Evolutionary conservation across 2,113 vertebrate species (phyloP).

Genomic region (Taxidea taxus): DNA sequence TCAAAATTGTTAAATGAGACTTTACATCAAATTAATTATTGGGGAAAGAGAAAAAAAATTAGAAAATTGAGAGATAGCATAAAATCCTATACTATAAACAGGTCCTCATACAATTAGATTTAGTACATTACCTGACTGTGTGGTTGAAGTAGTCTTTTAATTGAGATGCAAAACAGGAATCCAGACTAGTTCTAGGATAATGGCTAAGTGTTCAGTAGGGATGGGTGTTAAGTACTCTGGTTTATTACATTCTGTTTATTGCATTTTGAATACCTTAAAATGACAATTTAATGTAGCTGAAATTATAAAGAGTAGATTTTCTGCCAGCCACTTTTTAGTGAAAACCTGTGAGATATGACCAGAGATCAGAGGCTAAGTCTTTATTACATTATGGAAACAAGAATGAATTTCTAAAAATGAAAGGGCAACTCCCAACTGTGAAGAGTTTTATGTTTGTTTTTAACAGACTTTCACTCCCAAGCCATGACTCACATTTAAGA

Average conservation of each 20-base stretch:
- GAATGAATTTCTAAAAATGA: slow-evolving; percentile 44
- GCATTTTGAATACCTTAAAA: slow-evolving; percentile 53
- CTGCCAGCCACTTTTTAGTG: background rate
- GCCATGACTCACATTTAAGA: slow-evolving; percentile 10
- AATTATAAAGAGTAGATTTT: slow-evolving; percentile 37
- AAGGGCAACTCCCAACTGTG: slow-evolving; percentile 27
- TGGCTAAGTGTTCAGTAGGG: slow-evolving; percentile 4
- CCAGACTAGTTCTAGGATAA: slow-evolving; percentile 22
- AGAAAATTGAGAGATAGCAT: slow-evolving; percentile 14
- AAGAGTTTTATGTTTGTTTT: slow-evolving; percentile 54
- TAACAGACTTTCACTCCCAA: slow-evolving; percentile 13
- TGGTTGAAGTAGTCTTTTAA: slow-evolving; percentile 44
- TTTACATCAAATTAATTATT: slow-evolving; percentile 34
- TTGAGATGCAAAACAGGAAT: slow-evolving; percentile 46
- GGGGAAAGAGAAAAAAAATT: background rate
- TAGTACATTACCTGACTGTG: background rate
- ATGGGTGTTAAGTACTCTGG: slow-evolving; percentile 33
- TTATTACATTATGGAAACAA: slow-evolving; percentile 48
- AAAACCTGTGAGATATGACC: slow-evolving; percentile 38
- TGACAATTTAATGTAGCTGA: slow-evolving; percentile 45
- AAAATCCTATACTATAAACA: slow-evolving; percentile 28
- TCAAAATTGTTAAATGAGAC: slow-evolving; percentile 34
- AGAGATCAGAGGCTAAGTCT: slow-evolving; percentile 22
- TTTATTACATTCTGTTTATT: slow-evolving; percentile 55
- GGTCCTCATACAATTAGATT: background rate